A percentile compares a stretch with the other conserved stretches of the same genome.
phyloP scores from a whole-genome alignment of 1,140 invertebrate genomes.

The Mamestra configurata region DNA sequence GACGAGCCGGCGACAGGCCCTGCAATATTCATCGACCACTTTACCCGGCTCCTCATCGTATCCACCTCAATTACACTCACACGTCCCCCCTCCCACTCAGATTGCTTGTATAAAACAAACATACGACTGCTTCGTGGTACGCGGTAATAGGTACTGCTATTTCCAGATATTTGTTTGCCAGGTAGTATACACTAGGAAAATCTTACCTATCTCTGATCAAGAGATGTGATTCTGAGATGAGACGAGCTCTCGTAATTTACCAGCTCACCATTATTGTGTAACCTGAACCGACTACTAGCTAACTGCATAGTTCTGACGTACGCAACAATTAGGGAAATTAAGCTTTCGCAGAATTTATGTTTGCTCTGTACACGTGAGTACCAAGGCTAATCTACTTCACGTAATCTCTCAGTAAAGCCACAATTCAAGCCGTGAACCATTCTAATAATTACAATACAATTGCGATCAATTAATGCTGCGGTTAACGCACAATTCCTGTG shows the following conservation, averaged over 20 bases:
- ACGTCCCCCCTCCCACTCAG: constrained; percentile 28
- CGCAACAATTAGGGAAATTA: not conserved
- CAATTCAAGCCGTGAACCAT: not conserved
- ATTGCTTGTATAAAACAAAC: constrained; percentile 40
- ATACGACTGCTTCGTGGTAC: constrained; percentile 26
- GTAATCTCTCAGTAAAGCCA: not conserved
- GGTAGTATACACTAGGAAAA: not conserved
- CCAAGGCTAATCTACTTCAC: not conserved
- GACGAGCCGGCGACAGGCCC: constrained; percentile 60
- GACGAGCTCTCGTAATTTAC: not conserved
- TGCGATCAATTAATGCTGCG: not conserved
- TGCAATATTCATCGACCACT: constrained; percentile 81
- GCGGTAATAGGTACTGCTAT: not conserved
- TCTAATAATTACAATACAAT: not conserved
- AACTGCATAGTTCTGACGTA: not conserved
- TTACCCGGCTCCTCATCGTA: constrained; percentile 60
- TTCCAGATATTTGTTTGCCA: constrained; percentile 16
- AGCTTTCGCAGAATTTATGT: not conserved
- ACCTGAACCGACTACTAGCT: not conserved
- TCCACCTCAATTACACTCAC: constrained; percentile 50
- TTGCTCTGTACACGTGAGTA: not conserved
- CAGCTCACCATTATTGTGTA: not conserved
- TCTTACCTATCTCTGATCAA: not conserved
- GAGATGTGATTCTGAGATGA: too few relatives aligned
- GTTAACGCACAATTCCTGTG: constrained; percentile 7